Conservation (phyloP, 2,113 vertebrate species). For the Chionodraco myersi region DNA sequence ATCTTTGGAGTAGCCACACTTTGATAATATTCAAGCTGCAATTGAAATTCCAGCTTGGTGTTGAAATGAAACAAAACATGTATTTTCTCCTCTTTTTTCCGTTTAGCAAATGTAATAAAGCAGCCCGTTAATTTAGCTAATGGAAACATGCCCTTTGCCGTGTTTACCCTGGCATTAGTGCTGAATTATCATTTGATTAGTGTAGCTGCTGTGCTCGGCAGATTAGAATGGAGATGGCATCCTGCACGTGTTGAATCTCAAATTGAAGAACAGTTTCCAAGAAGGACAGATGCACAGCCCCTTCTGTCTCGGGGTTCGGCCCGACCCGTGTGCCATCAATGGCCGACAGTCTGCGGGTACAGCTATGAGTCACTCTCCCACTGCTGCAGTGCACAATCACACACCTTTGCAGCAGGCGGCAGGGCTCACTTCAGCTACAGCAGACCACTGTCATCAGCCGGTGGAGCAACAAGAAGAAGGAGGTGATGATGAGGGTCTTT, state of each 20-base stretch:
- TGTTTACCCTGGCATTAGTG: constrained; percentile 64
- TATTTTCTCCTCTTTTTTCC: constrained; percentile 27
- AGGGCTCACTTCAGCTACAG: constrained; percentile 29
- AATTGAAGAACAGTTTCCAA: constrained; percentile 43
- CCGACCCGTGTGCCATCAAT: constrained; percentile 58
- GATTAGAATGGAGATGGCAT: constrained; percentile 54
- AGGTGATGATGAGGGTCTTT: background rate
- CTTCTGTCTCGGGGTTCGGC: constrained; percentile 38
- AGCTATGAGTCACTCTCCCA: constrained; percentile 74
- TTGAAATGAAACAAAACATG: constrained; percentile 29
- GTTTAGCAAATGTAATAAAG: constrained; percentile 58
- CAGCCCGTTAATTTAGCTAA: constrained; percentile 62
- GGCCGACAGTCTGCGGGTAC: constrained; percentile 49
- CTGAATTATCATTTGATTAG: constrained; percentile 69
- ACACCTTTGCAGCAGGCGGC: constrained; percentile 47
- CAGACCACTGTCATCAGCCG: constrained; percentile 9
- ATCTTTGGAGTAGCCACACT: background rate
- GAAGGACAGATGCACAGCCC: constrained; percentile 52
- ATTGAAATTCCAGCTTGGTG: constrained; percentile 8
- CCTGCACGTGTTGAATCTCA: constrained; percentile 37
- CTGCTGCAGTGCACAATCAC: constrained; percentile 59
- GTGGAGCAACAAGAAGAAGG: constrained; percentile 2
- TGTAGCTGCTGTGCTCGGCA: constrained; percentile 52
- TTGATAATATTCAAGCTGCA: background rate
- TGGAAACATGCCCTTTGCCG: constrained; percentile 60